Evolutionary conservation across 2,888 invertebrate genomes (phyloP), one percentile per base, ranked within the genome.

Genomic region (Drosophila atripex): DNA sequence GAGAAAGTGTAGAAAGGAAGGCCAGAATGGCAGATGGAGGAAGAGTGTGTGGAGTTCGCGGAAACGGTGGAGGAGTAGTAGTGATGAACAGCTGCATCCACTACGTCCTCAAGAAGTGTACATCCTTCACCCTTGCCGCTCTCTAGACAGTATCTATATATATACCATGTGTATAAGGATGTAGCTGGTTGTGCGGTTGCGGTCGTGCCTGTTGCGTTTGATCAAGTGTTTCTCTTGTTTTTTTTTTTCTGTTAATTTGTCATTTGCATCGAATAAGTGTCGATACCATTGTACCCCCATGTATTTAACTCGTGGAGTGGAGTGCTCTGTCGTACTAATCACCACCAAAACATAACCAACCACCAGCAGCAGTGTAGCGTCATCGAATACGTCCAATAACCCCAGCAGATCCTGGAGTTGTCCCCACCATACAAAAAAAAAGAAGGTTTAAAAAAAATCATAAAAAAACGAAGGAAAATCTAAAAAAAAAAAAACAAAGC

Each of bases 301-400:
- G 21, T 21, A 51, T 41, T 39, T 49, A 49, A 14, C 9, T 50
- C 35, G 28, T n/a, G 35, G 35, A 18, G 14, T 38, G 52, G 52
- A 25, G 41, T 7, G 39, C 38, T 14, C 38, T 14, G 38, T 16
- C 41, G 8, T 39, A 39, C 35, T n/a, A 35, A 32, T 32, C 32
- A 25, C 21, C 43, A 21, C 18, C 41, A 41, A 28, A 28, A 28
- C 39, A 41, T 23, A 14, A 18, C 41, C 28, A 41, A 39, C 21
- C 43, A 21, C 18, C 41, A 41, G 18, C 11, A 18, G 4, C 3
- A 41, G 18, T 9, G 18, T 18, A 43, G 21, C 43, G 6, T 54
- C 45, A 54, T 54, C 54, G 54, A 45, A 45, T 54, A 45, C 54
- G 54, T 54, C 54, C 54, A 54, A 43, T 54, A 43, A 18, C 16